Percentiles rank a stretch among this genome's conserved stretches.
Conservation (phyloP, 2,113 vertebrate genomes). For the Rhea pennata region DNA sequence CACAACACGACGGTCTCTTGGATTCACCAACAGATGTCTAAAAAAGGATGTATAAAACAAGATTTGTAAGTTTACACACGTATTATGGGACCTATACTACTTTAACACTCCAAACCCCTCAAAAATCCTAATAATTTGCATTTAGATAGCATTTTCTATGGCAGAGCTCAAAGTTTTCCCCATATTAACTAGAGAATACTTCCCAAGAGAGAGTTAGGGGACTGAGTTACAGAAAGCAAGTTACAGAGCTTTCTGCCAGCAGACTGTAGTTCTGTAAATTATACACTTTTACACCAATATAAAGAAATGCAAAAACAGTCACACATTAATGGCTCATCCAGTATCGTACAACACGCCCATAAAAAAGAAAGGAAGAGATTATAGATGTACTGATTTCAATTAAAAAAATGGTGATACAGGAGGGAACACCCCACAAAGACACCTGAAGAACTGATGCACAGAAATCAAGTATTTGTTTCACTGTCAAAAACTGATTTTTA, state of each 20-base stretch:
- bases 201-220: background rate
- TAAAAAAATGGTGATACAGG: background rate
- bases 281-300: background rate
- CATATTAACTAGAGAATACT: rapidly evolving
- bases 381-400: background rate
- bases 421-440: background rate
- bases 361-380: background rate
- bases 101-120: background rate
- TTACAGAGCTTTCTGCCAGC: background rate
- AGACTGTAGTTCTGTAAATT: background rate
- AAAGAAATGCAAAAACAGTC: background rate
- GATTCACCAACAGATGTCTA: slow-evolving; percentile 96
- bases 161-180: background rate
- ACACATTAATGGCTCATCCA: background rate
- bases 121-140: background rate
- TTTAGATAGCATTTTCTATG: background rate
- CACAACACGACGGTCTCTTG: slow-evolving; percentile 95
- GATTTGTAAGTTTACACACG: rapidly evolving
- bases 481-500: background rate
- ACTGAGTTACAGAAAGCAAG: background rate
- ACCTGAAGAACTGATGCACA: background rate
- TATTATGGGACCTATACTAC: background rate
- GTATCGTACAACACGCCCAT: background rate
- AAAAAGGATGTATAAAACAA: background rate
- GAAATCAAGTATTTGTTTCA: background rate